Conservation (phyloP, 2,888 invertebrate species). For the Platerodrilus igneus region DNA sequence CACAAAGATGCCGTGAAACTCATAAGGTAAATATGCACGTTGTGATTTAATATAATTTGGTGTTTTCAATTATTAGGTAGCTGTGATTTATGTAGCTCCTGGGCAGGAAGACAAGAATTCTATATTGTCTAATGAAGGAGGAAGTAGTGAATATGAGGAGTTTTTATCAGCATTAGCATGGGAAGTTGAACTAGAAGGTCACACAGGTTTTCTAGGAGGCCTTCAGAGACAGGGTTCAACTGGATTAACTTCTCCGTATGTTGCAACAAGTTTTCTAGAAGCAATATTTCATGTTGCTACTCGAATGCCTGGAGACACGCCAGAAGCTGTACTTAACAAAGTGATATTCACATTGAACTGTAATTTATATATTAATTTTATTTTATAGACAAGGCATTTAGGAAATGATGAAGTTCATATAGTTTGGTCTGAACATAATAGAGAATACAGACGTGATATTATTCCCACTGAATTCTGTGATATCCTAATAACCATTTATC, state of each 20-base stretch:
- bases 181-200: constrained; percentile 88
- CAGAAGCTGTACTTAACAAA: constrained; percentile 83
- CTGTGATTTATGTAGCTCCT: constrained; percentile 95
- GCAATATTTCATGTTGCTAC: constrained; percentile 97
- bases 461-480: constrained; percentile 99
- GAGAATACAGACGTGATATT: constrained; percentile 93
- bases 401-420: constrained; percentile 99
- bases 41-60: neutral
- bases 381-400: constrained; percentile 80
- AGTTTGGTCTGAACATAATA: constrained; percentile 96
- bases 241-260: constrained; percentile 93
- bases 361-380: constrained; percentile 1
- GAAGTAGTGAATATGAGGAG: constrained; percentile 90
- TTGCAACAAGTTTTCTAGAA: constrained; percentile 89
- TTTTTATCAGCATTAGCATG: constrained; percentile 65
- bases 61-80: constrained; percentile 54
- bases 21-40: constrained; percentile 62
- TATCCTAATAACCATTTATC: constrained; percentile 94
- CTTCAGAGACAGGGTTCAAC: constrained; percentile 83
- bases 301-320: constrained; percentile 86
- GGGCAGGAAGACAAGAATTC: constrained; percentile 97
- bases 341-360: constrained; percentile 47
- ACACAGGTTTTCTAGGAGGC: constrained; percentile 93
- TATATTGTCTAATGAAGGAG: constrained; percentile 84
- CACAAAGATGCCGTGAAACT: constrained; percentile 85